Evolutionary conservation across 2,113 vertebrate genomes (phyloP).

Genomic region (Stegostoma tigrinum): DNA sequence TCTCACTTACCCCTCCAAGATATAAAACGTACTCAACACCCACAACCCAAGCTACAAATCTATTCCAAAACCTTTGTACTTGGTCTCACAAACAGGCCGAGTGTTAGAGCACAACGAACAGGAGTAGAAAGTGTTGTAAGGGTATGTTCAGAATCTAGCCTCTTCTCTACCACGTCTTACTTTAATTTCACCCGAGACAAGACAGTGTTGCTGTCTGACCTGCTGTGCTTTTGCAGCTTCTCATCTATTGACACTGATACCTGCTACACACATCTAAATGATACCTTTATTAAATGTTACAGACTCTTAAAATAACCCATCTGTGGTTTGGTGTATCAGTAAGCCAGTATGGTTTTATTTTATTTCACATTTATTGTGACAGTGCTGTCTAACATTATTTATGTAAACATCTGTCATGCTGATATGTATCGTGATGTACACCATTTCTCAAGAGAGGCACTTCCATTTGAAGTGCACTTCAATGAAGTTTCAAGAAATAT

Average conservation of each 20-base stretch:
- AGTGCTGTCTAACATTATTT: not conserved
- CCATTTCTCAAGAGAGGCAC: not conserved
- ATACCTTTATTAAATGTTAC: not conserved
- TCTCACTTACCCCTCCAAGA: too few species aligned
- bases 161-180: not conserved
- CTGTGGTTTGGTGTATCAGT: not conserved
- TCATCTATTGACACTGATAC: too few species aligned
- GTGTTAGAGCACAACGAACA: too few species aligned
- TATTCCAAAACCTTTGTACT: too few species aligned
- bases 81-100: too few species aligned
- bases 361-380: not conserved
- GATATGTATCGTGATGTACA: not conserved
- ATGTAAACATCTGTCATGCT: not conserved
- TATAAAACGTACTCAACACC: too few species aligned
- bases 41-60: too few species aligned
- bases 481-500: not conserved
- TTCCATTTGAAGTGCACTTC: not conserved
- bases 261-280: not conserved
- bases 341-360: not conserved
- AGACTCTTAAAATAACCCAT: not conserved
- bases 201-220: too few species aligned
- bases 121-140: too few species aligned
- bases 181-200: not conserved
- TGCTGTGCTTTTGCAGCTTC: too few species aligned
- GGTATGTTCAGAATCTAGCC: too few species aligned